phyloP scores from a whole-genome alignment of 2,888 invertebrate genomes.

The Ferdinandea cuprea region DNA sequence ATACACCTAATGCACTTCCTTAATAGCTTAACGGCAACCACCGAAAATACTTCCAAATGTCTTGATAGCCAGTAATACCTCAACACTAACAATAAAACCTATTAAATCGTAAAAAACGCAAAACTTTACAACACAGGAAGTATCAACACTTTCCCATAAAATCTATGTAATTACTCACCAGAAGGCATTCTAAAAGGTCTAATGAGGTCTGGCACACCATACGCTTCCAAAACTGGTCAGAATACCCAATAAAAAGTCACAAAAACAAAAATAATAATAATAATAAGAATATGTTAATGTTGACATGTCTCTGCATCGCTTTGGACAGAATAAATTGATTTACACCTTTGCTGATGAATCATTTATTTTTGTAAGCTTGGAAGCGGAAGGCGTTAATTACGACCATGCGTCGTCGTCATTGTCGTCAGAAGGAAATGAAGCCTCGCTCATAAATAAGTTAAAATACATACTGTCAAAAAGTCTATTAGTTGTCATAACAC shows the following conservation, averaged over 20 bases:
- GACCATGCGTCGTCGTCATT: conserved; percentile 1
- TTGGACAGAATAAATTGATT: conserved; percentile 47
- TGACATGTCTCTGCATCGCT: conserved; percentile 1
- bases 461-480: conserved; percentile 57
- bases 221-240: neutral
- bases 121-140: conserved; percentile 55
- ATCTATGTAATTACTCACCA: conserved; percentile 55
- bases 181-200: conserved; percentile 43
- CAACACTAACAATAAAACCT: conserved; percentile 24
- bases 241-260: neutral
- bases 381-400: conserved; percentile 73
- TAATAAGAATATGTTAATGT: conserved; percentile 9
- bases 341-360: conserved; percentile 53
- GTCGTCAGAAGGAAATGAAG: conserved; percentile 53
- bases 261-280: neutral
- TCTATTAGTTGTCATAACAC: conserved; percentile 70
- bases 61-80: neutral
- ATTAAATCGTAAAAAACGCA: conserved; percentile 36
- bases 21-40: too few relatives aligned
- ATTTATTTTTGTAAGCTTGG: conserved; percentile 44
- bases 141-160: conserved; percentile 61
- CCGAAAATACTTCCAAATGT: too few relatives aligned
- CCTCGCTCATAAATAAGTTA: conserved; percentile 64
- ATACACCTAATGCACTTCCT: too few relatives aligned
- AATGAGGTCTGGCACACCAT: conserved; percentile 46